Conservation (phyloP, 2,113 vertebrate genomes). For the Salvelinus alpinus region DNA sequence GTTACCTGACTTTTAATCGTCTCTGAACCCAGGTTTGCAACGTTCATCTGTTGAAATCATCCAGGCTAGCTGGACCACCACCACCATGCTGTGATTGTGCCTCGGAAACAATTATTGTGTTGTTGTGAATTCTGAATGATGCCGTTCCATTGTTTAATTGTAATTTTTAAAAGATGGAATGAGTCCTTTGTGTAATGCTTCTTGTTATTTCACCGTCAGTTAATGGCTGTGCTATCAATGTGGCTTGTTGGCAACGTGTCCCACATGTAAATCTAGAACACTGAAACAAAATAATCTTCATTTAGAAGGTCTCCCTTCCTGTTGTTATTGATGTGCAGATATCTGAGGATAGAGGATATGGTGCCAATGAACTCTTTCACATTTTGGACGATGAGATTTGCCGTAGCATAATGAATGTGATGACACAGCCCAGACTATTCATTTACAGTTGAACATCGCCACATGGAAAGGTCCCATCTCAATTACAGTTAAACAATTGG, state of each 20-base stretch:
- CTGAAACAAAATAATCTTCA: background rate
- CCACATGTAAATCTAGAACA: background rate
- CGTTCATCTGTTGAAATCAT: background rate
- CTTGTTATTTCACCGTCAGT: slow-evolving; percentile 8
- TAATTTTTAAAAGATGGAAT: slow-evolving; percentile 2
- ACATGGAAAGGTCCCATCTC: slow-evolving; percentile 11
- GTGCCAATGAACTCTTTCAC: background rate
- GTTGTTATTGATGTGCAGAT: slow-evolving; percentile 16
- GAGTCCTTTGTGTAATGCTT: slow-evolving; percentile 20
- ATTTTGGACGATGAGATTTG: slow-evolving; percentile 23
- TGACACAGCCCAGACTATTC: background rate
- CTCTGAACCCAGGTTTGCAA: background rate
- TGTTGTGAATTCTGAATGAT: background rate
- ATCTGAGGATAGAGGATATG: slow-evolving; percentile 35
- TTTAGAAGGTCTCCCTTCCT: background rate
- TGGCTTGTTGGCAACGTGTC: background rate
- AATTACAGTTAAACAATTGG: slow-evolving; percentile 39
- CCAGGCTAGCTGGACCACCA: background rate
- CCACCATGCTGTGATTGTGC: background rate
- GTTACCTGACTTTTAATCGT: no score
- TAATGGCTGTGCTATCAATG: slow-evolving; percentile 31
- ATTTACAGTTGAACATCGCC: slow-evolving; percentile 14
- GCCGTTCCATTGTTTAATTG: no score
- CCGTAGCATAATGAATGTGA: background rate
- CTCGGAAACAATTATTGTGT: background rate